phyloP scores from a whole-genome alignment of 2,113 vertebrate species.

The Chionodraco myersi region DNA sequence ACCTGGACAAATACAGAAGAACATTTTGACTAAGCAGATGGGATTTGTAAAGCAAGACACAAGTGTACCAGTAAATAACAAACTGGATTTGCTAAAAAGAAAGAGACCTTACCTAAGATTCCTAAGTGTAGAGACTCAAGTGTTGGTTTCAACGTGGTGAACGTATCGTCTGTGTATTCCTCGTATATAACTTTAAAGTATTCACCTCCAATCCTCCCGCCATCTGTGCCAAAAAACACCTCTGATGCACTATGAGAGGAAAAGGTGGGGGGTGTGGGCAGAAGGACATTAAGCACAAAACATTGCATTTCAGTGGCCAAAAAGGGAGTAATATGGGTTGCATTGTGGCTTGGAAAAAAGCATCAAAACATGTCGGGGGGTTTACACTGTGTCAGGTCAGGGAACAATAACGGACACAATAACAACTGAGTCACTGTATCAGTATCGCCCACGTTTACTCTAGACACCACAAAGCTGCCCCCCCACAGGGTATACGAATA shows the following conservation, averaged over 20 bases:
- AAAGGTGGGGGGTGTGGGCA: background rate
- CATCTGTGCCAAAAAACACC: conserved; percentile 85
- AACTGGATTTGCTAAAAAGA: background rate
- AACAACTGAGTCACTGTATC: conserved; percentile 12
- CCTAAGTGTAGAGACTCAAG: conserved; percentile 85
- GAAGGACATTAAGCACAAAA: background rate
- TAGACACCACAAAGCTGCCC: conserved; percentile 11
- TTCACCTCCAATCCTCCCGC: conserved; percentile 87
- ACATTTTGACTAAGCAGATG: background rate
- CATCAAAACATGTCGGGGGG: background rate
- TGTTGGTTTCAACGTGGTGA: conserved; percentile 77
- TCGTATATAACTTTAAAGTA: conserved; percentile 89
- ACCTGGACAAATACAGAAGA: conserved; percentile 78
- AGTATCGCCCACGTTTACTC: conserved; percentile 15
- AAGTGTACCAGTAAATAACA: background rate
- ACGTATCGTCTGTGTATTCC: conserved; percentile 88
- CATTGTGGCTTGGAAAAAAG: background rate
- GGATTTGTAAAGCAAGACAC: background rate
- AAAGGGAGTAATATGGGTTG: background rate
- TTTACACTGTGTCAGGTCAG: conserved; percentile 9
- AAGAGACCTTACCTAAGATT: conserved; percentile 86
- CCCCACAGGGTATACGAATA: conserved; percentile 10
- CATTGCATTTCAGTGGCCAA: background rate
- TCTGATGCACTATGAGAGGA: conserved; percentile 68
- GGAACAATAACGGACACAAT: conserved; percentile 23